phyloP scores from a whole-genome alignment of 2,113 vertebrate genomes.

The Merops nubicus region DNA sequence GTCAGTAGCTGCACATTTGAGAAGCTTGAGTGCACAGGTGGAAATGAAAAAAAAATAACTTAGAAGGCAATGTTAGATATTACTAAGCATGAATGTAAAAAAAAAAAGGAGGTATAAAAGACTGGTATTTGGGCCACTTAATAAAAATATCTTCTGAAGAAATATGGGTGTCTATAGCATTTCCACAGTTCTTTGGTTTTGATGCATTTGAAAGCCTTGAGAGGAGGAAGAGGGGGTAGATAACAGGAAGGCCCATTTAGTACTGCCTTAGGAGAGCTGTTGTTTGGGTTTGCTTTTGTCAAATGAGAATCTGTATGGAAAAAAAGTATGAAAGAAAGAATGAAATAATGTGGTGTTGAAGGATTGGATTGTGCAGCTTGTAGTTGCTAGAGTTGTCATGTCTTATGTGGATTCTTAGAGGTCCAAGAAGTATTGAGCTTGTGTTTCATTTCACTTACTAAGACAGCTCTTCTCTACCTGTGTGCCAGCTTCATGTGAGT shows the following conservation, averaged over 20 bases:
- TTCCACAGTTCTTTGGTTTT: not conserved
- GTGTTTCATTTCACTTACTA: not conserved
- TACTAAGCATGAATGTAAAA: not conserved
- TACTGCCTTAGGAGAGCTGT: not conserved
- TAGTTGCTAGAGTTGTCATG: not conserved
- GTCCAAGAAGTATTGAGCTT: not conserved
- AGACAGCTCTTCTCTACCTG: not conserved
- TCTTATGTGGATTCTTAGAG: not conserved
- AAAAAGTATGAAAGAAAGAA: not conserved
- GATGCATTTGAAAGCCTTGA: not conserved
- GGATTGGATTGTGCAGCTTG: not conserved
- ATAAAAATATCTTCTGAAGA: not conserved
- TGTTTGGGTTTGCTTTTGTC: not conserved
- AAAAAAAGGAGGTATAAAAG: not conserved
- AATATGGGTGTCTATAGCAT: not conserved
- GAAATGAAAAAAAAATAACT: not conserved
- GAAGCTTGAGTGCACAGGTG: not conserved
- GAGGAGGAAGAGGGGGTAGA: not conserved
- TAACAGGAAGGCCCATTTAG: not conserved
- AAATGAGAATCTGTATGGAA: not conserved
- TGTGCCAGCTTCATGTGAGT: not conserved
- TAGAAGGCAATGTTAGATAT: not conserved
- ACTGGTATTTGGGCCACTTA: not conserved
- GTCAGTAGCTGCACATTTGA: not conserved
- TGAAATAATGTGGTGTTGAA: not conserved